Base-by-base conservation (phyloP, 2,113 vertebrate genomes). In the Tretioscincus oriximinensis region DNA sequence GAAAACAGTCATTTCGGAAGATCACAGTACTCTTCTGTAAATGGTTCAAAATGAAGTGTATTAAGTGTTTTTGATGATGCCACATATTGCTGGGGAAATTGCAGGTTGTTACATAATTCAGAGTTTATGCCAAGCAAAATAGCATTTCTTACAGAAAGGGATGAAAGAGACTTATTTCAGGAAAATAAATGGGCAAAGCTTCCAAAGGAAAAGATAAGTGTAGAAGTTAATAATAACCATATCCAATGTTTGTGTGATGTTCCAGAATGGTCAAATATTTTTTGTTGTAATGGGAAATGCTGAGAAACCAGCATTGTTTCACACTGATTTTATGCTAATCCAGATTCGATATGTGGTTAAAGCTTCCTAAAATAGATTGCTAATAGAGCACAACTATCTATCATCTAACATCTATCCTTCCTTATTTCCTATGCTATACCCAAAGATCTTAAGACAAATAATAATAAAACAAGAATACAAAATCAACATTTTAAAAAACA, bases 71-170 rank as follows among this genome's bases (percentile, higher is more conserved):
- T 26, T 72, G 61, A 80, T 78, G 81, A 73, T 84, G 8, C 45
- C 51, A 84, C 29, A 0, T 64, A 86, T 87, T 89, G 24, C 75
- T 68, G 73, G 80, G 80, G 69, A 93, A 91, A 90, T 71, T 79
- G n/a, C 66, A 79, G 70, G 41, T 88, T 81, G 70, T 87, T 92
- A 86, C 82, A 91, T 88, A 87, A 78, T 89, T 84, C 5, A 28
- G n/a, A 1, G 74, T 5, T 90, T 80, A 88, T 1, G 0, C 58
- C 76, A 16, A 82, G 6, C 64, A 81, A 89, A 91, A 90, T 86
- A 26, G 0, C 41, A 70, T 83, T 2, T 73, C 65, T 91, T 90
- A 88, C 3, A 28, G 85, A 92, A 85, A 63, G 18, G 9, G 28
- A 87, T 35, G 86, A 83, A 88, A 74, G 82, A 88, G 1, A 86